Evolutionary conservation across 2,113 vertebrate species (phyloP).

Genomic region (Oxygymnocypris stewartii): DNA sequence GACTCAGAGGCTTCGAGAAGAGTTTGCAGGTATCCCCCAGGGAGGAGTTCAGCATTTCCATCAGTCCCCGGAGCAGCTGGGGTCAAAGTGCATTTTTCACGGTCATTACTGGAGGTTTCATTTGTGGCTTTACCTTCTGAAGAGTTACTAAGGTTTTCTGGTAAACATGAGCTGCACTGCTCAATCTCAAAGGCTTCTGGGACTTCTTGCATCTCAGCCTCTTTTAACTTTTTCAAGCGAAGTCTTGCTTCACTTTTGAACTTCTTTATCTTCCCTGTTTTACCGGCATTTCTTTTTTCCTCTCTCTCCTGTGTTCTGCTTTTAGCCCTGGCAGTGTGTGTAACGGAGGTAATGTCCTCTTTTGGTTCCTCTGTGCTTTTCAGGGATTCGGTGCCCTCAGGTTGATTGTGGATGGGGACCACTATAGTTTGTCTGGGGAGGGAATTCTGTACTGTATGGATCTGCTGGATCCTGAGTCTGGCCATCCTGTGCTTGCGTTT

Average conservation of each 20-base stretch:
- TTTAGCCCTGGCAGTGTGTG: constrained; percentile 77
- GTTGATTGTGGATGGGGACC: constrained; percentile 69
- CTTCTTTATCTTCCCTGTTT: constrained; percentile 92
- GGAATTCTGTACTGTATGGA: constrained; percentile 88
- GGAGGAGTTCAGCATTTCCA: constrained; percentile 87
- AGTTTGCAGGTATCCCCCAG: constrained; percentile 97
- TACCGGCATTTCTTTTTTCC: constrained; percentile 87
- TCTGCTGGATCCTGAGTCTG: constrained; percentile 94
- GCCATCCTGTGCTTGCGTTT: constrained; percentile 97
- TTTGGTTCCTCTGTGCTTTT: constrained; percentile 56
- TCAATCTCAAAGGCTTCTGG: constrained; percentile 80
- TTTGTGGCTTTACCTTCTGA: constrained; percentile 37
- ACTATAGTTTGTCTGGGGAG: constrained; percentile 81
- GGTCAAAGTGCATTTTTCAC: constrained; percentile 57
- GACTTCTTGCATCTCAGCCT: constrained; percentile 79
- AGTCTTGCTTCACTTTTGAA: constrained; percentile 97
- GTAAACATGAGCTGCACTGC: constrained; percentile 48
- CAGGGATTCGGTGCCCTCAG: constrained; percentile 5
- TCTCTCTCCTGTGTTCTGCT: constrained; percentile 88
- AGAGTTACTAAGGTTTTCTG: constrained; percentile 57
- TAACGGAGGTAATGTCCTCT: constrained; percentile 68
- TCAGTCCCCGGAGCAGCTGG: constrained; percentile 73
- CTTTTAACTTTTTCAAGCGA: constrained; percentile 92
- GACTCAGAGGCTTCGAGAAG: constrained; percentile 96
- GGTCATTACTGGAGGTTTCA: constrained; percentile 38